Evolutionary conservation across 2,797 vertebrate genomes (phyloP), one percentile per base, ranked within the genome.

Genomic region (Naso thynnoides): DNA sequence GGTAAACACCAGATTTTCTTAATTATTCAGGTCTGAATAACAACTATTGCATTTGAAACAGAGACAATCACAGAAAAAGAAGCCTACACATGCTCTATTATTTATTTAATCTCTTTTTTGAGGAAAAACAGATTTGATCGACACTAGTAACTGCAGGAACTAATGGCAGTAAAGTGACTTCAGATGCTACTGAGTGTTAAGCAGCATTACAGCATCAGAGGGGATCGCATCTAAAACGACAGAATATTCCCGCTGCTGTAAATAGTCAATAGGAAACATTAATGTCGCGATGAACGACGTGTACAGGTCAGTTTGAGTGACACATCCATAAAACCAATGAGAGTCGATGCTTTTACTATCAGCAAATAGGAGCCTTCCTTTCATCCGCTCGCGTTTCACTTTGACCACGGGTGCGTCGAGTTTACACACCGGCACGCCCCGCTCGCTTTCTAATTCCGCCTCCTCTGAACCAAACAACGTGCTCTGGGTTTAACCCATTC

Each of bases 301-400:
- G 58, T 80, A 31, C 59, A 18, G 61, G 57, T 73, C 59, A 57
- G 15, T 47, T 69, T 88, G 88, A 91, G 10, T 82, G 84, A 62
- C 87, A 64, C 6, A 0, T 19, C 1, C n/a, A 56, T 2, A 10
- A 7, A 56, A 1, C 88, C 79, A 91, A 85, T 89, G 4, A 45
- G 4, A 69, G 10, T 21, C 3, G 23, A 24, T n/a, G 36, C 2
- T 0, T 60, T 70, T 59, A 69, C 6, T 48, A 6, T 62, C 1
- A 73, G 31, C 92, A 87, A 92, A 92, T 91, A 6, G 53, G 18
- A 88, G 24, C 14, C 11, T 50, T 75, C 39, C 67, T 93, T 81
- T 62, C 64, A 90, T 86, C 4, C 18, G 1, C 1, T 54, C 0
- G 23, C 54, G 13, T 71, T 68, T 70, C 50, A 41, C 9, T 60